phyloP scores from a whole-genome alignment of 92 coral and sea anemone species.

The Porites lobata region DNA sequence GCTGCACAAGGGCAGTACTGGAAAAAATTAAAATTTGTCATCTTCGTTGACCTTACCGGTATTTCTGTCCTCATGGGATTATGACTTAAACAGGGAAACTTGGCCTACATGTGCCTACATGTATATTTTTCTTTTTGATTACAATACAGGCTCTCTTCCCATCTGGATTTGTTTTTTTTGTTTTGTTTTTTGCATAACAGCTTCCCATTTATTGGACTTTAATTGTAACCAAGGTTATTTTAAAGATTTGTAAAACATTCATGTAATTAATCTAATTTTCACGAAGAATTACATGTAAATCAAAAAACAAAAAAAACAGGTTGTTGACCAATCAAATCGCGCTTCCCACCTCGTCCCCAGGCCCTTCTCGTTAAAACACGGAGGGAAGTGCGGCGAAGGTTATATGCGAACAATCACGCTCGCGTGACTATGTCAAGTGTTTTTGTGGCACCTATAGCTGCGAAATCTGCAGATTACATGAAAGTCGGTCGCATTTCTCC shows the following conservation, averaged over 20 bases:
- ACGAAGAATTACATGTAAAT: too few relatives aligned
- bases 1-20: too few relatives aligned
- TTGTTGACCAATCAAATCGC: not conserved
- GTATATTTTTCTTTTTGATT: not conserved
- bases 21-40: not conserved
- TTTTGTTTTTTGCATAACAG: not conserved
- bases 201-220: too few relatives aligned
- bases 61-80: too few relatives aligned
- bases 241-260: not conserved
- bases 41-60: not conserved
- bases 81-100: too few relatives aligned
- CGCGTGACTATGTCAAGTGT: not conserved
- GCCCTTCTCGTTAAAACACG: too few relatives aligned
- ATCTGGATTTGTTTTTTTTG: not conserved
- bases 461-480: conserved; percentile 30
- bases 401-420: not conserved
- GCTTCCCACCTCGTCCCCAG: not conserved
- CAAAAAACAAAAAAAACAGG: too few relatives aligned
- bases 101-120: too few relatives aligned
- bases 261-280: too few relatives aligned
- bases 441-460: conserved; percentile 5
- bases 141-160: not conserved
- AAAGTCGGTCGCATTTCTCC: conserved; percentile 7
- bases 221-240: not conserved
- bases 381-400: not conserved